Conservation (phyloP, 2,797 vertebrate genomes). For the Oreonectes daqikongensis region DNA sequence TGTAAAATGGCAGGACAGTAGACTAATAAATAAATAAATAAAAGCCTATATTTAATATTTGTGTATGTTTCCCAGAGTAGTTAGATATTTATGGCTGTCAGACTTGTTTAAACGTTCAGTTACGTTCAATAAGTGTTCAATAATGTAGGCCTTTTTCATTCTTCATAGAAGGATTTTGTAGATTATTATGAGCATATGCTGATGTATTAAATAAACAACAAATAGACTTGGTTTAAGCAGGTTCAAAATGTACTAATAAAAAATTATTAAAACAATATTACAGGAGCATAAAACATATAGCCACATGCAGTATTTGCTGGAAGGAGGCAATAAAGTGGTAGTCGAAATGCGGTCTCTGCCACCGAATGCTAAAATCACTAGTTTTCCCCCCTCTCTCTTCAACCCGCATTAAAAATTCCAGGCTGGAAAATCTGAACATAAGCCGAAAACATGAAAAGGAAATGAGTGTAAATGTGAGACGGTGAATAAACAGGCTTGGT, state of each 20-base stretch:
- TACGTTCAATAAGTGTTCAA: too few relatives aligned
- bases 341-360: slow-evolving; percentile 31
- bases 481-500: slow-evolving; percentile 67
- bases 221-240: background rate
- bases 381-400: slow-evolving; percentile 14
- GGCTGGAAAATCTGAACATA: slow-evolving; percentile 72
- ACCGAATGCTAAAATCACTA: slow-evolving; percentile 27
- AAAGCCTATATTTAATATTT: too few relatives aligned
- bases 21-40: too few relatives aligned
- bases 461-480: slow-evolving; percentile 67
- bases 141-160: too few relatives aligned
- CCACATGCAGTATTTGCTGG: slow-evolving; percentile 18
- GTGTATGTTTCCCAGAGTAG: too few relatives aligned
- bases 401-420: slow-evolving; percentile 55
- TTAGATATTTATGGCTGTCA: too few relatives aligned
- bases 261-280: background rate
- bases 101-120: too few relatives aligned
- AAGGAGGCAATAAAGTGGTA: background rate
- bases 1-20: background rate
- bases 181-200: background rate
- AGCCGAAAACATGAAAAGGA: slow-evolving; percentile 71
- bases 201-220: background rate
- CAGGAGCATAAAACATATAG: slow-evolving; percentile 13
- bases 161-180: too few relatives aligned
- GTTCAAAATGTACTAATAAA: background rate